phyloP scores from a whole-genome alignment of 2,888 invertebrate genomes.

The Papilio demoleus region DNA sequence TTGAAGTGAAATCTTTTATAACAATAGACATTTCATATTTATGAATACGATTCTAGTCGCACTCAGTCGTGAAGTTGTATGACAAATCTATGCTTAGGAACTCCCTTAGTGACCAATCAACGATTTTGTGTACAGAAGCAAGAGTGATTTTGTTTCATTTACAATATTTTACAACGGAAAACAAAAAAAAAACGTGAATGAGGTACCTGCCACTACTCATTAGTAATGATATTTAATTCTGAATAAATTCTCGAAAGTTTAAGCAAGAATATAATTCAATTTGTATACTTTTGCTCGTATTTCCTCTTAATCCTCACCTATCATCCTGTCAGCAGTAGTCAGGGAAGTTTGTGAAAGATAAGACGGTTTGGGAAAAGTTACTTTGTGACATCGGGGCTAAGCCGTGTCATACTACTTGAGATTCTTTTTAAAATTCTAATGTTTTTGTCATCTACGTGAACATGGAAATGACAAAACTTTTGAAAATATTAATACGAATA shows the following conservation, averaged over 20 bases:
- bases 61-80: neutral
- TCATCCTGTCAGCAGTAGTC: constrained; percentile 23
- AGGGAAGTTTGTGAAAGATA: constrained; percentile 13
- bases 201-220: no score
- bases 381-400: constrained; percentile 18
- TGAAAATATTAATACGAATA: neutral
- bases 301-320: constrained; percentile 24
- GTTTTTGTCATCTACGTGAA: neutral
- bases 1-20: constrained; percentile 14
- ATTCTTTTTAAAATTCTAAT: constrained; percentile 5
- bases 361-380: constrained; percentile 27
- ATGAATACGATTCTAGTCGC: neutral
- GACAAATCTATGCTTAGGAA: neutral
- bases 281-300: constrained; percentile 3
- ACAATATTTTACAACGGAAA: no score
- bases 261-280: constrained; percentile 8
- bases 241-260: constrained; percentile 3
- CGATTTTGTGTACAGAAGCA: neutral
- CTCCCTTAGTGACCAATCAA: neutral
- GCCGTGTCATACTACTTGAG: constrained; percentile 17
- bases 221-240: neutral
- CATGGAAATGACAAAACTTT: neutral
- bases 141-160: no score
- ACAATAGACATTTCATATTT: neutral
- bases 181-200: neutral